These are phyloP conservation scores for Saccostrea echinata DNA, from an alignment of 1,140 invertebrate genomes.

Conservation along the genomic window DNA sequence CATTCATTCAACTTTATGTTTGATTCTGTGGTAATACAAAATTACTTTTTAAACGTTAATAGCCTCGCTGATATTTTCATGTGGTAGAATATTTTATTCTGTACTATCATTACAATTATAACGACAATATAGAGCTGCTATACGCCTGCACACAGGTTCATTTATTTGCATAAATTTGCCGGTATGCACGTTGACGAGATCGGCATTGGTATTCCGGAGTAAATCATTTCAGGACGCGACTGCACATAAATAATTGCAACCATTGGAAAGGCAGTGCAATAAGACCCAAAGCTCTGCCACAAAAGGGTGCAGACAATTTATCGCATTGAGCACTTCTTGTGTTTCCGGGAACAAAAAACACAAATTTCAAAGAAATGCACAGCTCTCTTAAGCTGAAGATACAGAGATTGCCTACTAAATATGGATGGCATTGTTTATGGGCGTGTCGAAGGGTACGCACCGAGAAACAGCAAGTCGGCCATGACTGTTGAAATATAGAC, in stretches of 20 bases:
- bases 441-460: slow-evolving; percentile 5
- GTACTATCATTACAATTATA: too few relatives aligned
- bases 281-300: background rate
- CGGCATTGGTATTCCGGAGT: background rate
- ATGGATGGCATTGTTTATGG: background rate
- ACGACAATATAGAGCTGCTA: too few relatives aligned
- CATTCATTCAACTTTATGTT: too few relatives aligned
- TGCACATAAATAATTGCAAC: background rate
- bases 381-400: background rate
- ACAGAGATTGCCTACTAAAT: background rate
- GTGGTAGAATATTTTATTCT: too few relatives aligned
- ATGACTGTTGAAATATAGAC: slow-evolving; percentile 18
- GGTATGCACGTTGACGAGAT: background rate
- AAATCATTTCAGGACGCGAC: background rate
- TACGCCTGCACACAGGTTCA: too few relatives aligned
- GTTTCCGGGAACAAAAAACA: slow-evolving; percentile 1
- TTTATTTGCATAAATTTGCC: background rate
- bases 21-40: too few relatives aligned
- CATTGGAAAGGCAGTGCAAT: background rate
- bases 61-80: too few relatives aligned
- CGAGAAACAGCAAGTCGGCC: background rate
- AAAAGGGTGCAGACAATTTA: background rate
- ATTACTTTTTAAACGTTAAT: too few relatives aligned
- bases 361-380: slow-evolving; percentile 6
- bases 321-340: background rate